Base-by-base conservation (phyloP, 1,140 invertebrate genomes). In the Physella acuta region DNA sequence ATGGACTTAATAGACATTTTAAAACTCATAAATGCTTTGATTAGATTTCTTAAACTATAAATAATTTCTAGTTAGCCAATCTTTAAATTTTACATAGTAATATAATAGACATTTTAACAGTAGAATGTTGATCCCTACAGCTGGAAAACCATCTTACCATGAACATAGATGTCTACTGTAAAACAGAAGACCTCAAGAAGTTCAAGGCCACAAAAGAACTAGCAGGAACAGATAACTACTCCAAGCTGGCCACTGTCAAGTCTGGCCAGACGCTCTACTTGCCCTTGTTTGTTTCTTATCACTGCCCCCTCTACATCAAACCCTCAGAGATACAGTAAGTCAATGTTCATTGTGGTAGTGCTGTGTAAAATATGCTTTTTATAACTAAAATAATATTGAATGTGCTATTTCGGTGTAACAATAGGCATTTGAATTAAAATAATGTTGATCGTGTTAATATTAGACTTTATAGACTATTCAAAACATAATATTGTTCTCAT, bases 131-230 rank as follows among this genome's bases (percentile, higher is more conserved):
- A 60, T 68, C 3, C 37, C 14, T 36, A 56, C 79, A 93, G 91
- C 87, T 94, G 49, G 84, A 89, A 75, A 94, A 94, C 84, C 90
- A 92, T 78, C 91, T 92, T 5, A 90, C 90, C 0, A 90, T 91
- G 75, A 87, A 91, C 0, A 81, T 94, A 28, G 90, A 90, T 64
- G 81, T 93, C 44, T 90, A 90, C 75, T 92, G 92, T 80, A 89
- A 91, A 73, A 91, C 90, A 58, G 87, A 89, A 14, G 87, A 90
- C 31, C 80, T 92, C 28, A 78, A 80, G 88, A 91, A 82, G 86
- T 90, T 69, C 78, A 90, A 8, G 87, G 89, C 52, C 80, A 88
- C 90, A 16, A 90, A 90, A 4, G 61, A 68, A 20, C 55, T 76
- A 31, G 77, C 69, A 34, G 71, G 64, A 4, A 55, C 60, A 37